Conservation (phyloP, 2,888 invertebrate species). For the Lottia gigantea region DNA sequence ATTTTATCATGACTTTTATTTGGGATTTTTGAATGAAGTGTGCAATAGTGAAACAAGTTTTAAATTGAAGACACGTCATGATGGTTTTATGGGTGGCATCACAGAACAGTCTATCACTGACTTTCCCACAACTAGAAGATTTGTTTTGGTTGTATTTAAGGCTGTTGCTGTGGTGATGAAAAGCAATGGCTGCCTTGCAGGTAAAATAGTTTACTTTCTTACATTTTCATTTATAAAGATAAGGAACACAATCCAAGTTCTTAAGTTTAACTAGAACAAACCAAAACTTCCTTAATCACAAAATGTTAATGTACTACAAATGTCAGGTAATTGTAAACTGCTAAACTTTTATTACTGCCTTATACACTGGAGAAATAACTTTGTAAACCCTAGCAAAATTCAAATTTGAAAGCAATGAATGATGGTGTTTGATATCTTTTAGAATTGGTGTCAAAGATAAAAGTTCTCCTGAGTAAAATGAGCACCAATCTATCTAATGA, state of each 20-base stretch:
- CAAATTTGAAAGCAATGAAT: too few species aligned
- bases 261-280: too few species aligned
- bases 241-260: too few species aligned
- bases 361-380: too few species aligned
- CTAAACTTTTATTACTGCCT: too few species aligned
- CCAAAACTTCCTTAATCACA: too few species aligned
- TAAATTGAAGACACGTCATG: neutral
- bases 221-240: too few species aligned
- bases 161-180: conserved; percentile 10
- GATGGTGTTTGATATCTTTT: neutral
- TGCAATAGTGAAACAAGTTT: neutral
- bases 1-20: neutral
- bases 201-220: too few species aligned
- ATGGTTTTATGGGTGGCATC: neutral
- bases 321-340: too few species aligned
- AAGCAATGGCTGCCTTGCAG: neutral
- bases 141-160: conserved; percentile 5
- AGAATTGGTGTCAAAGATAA: neutral
- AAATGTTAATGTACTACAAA: too few species aligned
- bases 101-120: neutral
- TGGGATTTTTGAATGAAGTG: neutral
- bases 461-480: too few species aligned
- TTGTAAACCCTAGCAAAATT: too few species aligned
- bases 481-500: neutral
- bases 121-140: conserved; percentile 5